Conservation (phyloP, 2,888 invertebrate species). For the Macropis europaea region DNA sequence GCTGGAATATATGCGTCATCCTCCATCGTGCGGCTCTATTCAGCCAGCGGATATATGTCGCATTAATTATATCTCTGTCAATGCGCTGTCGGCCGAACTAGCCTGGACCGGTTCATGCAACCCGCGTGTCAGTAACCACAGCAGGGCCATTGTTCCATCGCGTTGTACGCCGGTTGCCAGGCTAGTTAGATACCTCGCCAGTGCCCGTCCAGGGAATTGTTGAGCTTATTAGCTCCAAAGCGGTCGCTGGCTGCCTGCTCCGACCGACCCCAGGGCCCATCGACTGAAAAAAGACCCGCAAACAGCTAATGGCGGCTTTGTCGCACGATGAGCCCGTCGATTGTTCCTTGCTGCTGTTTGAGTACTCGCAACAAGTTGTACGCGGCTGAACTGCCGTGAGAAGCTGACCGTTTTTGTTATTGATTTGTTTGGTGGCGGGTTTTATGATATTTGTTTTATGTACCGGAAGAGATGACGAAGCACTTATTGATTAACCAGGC, state of each 20-base stretch:
- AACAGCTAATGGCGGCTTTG: slow-evolving; percentile 26
- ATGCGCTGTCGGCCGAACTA: slow-evolving; percentile 58
- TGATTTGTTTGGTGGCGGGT: no score
- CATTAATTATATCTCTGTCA: slow-evolving; percentile 72
- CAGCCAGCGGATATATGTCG: slow-evolving; percentile 67
- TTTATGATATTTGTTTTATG: no score
- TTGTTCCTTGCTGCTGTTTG: neutral
- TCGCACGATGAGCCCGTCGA: slow-evolving; percentile 4
- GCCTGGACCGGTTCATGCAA: slow-evolving; percentile 49
- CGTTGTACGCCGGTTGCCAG: slow-evolving; percentile 41
- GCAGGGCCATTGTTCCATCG: slow-evolving; percentile 62
- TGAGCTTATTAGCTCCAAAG: slow-evolving; percentile 71
- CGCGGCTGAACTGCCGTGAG: no score
- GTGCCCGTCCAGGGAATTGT: slow-evolving; percentile 68
- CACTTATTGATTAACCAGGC: no score
- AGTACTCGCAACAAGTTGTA: no score
- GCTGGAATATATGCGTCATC: slow-evolving; percentile 58
- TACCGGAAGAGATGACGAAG: no score
- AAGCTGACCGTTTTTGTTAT: no score
- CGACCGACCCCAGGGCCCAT: neutral
- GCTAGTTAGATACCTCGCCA: slow-evolving; percentile 60
- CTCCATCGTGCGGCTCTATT: slow-evolving; percentile 59
- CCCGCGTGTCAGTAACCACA: slow-evolving; percentile 73
- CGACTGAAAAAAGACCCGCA: slow-evolving; percentile 22
- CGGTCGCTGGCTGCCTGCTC: slow-evolving; percentile 15